phyloP scores from a whole-genome alignment of 2,797 vertebrate species.

The Enteromius mattozi region DNA sequence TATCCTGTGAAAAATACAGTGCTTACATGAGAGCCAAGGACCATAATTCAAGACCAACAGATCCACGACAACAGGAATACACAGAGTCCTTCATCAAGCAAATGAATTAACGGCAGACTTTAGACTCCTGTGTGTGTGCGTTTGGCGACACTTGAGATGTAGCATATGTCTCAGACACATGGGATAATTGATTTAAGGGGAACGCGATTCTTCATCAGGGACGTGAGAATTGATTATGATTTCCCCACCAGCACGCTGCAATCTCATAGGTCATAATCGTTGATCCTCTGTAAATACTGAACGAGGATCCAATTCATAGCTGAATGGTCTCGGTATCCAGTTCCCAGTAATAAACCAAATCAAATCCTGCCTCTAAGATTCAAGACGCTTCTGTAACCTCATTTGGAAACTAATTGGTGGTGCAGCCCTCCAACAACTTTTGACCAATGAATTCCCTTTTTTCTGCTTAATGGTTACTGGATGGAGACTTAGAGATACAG shows the following conservation, averaged over 20 bases:
- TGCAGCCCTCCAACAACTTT: not conserved
- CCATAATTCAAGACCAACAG: slow-evolving; percentile 53
- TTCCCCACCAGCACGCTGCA: slow-evolving; percentile 46
- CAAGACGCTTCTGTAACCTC: slow-evolving; percentile 24
- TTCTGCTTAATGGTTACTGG: not conserved
- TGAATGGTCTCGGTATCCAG: slow-evolving; percentile 8
- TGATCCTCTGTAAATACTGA: slow-evolving; percentile 31
- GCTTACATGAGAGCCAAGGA: slow-evolving; percentile 31
- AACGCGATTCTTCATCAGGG: slow-evolving; percentile 55
- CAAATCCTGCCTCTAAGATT: slow-evolving; percentile 4
- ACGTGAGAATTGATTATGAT: slow-evolving; percentile 53
- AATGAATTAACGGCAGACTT: slow-evolving; percentile 42
- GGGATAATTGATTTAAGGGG: slow-evolving; percentile 58
- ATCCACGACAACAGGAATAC: slow-evolving; percentile 42
- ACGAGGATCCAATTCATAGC: slow-evolving; percentile 28
- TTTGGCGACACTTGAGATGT: slow-evolving; percentile 47
- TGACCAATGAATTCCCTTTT: not conserved
- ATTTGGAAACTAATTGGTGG: not conserved
- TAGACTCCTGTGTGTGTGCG: slow-evolving; percentile 34
- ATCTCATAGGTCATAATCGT: slow-evolving; percentile 53
- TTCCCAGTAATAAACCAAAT: slow-evolving; percentile 23
- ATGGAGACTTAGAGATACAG: too few species aligned
- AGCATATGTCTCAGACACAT: slow-evolving; percentile 57
- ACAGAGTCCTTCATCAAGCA: slow-evolving; percentile 53
- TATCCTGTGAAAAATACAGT: slow-evolving; percentile 51